These are phyloP conservation scores for Sarcophaga peregrina DNA, from an alignment of 1,140 invertebrate genomes.

Conservation along the genomic window DNA sequence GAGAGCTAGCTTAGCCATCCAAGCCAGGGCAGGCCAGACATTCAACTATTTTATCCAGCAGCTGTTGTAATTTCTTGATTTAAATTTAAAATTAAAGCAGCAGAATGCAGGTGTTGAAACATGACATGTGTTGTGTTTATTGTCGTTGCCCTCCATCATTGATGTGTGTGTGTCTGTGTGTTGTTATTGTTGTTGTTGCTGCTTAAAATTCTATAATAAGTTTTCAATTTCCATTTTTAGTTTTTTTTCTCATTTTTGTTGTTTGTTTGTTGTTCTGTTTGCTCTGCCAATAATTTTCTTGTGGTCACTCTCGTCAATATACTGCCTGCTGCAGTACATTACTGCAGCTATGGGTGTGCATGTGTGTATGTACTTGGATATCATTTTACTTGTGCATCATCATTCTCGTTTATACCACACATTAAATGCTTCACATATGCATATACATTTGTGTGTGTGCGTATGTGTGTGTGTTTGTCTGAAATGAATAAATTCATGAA, in stretches of 20 bases:
- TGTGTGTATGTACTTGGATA: neutral
- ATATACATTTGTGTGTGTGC: neutral
- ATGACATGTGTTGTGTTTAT: neutral
- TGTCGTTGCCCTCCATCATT: neutral
- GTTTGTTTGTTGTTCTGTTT: neutral
- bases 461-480: neutral
- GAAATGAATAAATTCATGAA: neutral
- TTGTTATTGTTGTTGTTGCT: neutral
- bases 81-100: neutral
- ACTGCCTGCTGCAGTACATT: neutral
- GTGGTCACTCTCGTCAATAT: neutral
- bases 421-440: no score
- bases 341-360: neutral
- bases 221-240: neutral
- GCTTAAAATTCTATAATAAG: neutral
- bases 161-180: neutral
- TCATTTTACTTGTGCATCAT: no score
- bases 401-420: no score
- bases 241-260: neutral
- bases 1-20: neutral
- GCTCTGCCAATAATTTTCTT: neutral
- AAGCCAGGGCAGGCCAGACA: neutral
- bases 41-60: neutral
- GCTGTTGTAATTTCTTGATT: neutral
- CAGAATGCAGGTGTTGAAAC: constrained; percentile 3